Base-by-base conservation (phyloP, 53 echinoderm and acorn worm genomes). In the Luidia sarsii region DNA sequence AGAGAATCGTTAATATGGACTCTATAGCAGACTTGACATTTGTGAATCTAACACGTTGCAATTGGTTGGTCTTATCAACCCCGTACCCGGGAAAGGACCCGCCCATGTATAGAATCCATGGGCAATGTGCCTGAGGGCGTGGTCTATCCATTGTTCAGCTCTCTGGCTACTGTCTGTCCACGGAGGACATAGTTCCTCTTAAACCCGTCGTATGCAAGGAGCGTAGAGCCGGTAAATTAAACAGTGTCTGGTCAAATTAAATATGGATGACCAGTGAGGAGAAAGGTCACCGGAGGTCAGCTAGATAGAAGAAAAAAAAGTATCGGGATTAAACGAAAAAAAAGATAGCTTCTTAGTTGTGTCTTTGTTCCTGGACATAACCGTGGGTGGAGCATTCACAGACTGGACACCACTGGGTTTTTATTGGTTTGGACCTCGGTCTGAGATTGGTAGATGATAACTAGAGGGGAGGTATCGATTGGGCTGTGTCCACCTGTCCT, bases 181-280 rank as follows among this genome's bases (percentile, higher is more conserved):
- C 61, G 45, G 77, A n/a, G n/a, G n/a, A n/a, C n/a, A n/a, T n/a
- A n/a, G n/a, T n/a, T n/a, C n/a, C n/a, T n/a, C n/a, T n/a, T 29
- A 18, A 28, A 27, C 61, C 16, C 16, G 31, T 61, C 60, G 65
- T 36, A 32, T 46, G 33, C 43, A 77, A 61, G 31, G 48, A 77
- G 41, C 77, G 77, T 61, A 77, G 59, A 60, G 61, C 77, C 77
- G 77, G 77, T 21, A 45, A 77, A 77, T 77, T 77, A 77, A 33
- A 7, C 55, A 60, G 61, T 77, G 77, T 77, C 77, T 77, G 77
- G 77, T 46, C 77, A 50, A 24, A 61, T 62, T 62, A 77, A 77
- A 62, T 61, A 62, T 45, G 77, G 48, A 60, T 62, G n/a, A 37
- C 7, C 41, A 21, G 61, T 30, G 2, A 45, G 32, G 31, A 3